Evolutionary conservation across 1,140 invertebrate genomes (phyloP).

Genomic region (Drosophila ananassae): DNA sequence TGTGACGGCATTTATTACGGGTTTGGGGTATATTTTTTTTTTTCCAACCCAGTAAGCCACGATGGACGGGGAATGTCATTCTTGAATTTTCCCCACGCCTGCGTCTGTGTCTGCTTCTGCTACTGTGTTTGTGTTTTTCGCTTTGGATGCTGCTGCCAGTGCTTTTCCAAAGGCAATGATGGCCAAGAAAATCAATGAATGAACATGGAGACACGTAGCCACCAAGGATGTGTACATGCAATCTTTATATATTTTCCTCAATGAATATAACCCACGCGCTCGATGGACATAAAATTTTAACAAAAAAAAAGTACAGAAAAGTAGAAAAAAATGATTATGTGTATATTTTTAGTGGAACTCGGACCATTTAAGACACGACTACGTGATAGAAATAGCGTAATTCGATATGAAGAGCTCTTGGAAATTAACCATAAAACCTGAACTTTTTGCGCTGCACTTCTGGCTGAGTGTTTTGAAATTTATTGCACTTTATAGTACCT

Average conservation of each 20-base stretch:
- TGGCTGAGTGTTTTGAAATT: slow-evolving; percentile 29
- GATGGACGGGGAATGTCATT: slow-evolving; percentile 38
- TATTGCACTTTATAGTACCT: slow-evolving; percentile 26
- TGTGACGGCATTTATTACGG: slow-evolving; percentile 65
- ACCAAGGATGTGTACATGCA: slow-evolving; percentile 26
- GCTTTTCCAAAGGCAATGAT: slow-evolving; percentile 10
- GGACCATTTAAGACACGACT: slow-evolving; percentile 35
- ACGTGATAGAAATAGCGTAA: slow-evolving; percentile 57
- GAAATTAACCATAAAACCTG: slow-evolving; percentile 13
- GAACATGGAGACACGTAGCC: slow-evolving; percentile 51
- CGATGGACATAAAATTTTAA: slow-evolving; percentile 24
- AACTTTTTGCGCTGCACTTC: slow-evolving; percentile 37
- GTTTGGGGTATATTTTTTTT: slow-evolving; percentile 25
- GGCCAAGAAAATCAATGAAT: slow-evolving; percentile 63
- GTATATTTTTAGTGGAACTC: slow-evolving; percentile 32
- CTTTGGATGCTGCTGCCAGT: not conserved
- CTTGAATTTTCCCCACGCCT: slow-evolving; percentile 42
- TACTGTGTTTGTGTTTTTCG: not conserved
- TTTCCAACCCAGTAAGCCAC: slow-evolving; percentile 16
- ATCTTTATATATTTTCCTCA: slow-evolving; percentile 47
- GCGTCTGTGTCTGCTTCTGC: slow-evolving; percentile 18
- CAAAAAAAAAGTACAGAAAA: not conserved
- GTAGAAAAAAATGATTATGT: slow-evolving; percentile 17
- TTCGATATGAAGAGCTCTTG: slow-evolving; percentile 21
- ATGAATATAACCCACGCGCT: slow-evolving; percentile 38